Conservation (phyloP, 2,888 invertebrate species). For the Agrotis clavis region DNA sequence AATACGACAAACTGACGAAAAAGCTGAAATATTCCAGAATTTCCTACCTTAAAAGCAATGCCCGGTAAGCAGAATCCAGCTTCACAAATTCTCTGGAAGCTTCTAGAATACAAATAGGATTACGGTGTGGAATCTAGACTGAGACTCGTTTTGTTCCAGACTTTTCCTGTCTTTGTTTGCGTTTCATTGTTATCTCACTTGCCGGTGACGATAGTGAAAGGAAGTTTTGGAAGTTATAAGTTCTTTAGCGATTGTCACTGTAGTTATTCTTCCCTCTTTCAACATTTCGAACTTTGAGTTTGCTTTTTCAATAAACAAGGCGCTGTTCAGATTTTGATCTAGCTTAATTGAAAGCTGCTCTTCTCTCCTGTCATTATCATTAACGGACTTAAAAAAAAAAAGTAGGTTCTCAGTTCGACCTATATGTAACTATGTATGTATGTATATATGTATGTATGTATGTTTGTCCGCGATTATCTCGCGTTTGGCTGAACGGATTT, state of each 20-base stretch:
- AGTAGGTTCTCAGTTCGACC: no score
- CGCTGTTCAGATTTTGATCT: neutral
- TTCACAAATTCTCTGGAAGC: conserved; percentile 41
- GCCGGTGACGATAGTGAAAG: neutral
- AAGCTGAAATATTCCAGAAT: conserved; percentile 16
- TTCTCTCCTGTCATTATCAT: no score
- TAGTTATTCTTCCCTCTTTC: neutral
- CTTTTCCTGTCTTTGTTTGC: conserved; percentile 20
- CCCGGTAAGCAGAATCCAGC: conserved; percentile 26
- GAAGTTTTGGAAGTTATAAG: neutral
- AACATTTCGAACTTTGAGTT: neutral
- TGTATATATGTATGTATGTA: no score
- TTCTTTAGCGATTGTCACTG: neutral
- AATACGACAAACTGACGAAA: neutral
- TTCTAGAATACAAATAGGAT: conserved; percentile 61
- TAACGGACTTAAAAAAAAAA: no score
- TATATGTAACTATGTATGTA: no score
- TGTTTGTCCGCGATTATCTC: no score
- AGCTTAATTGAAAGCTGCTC: no score
- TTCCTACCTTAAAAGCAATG: conserved; percentile 27
- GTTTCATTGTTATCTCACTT: conserved; percentile 12
- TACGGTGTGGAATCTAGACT: conserved; percentile 32
- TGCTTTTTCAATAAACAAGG: neutral
- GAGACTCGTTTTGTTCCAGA: conserved; percentile 10
- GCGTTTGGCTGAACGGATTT: no score